A percentile compares a stretch with the other conserved stretches of the same genome.
Conservation (phyloP, 23 tunicate genomes). For the Styela clava region DNA sequence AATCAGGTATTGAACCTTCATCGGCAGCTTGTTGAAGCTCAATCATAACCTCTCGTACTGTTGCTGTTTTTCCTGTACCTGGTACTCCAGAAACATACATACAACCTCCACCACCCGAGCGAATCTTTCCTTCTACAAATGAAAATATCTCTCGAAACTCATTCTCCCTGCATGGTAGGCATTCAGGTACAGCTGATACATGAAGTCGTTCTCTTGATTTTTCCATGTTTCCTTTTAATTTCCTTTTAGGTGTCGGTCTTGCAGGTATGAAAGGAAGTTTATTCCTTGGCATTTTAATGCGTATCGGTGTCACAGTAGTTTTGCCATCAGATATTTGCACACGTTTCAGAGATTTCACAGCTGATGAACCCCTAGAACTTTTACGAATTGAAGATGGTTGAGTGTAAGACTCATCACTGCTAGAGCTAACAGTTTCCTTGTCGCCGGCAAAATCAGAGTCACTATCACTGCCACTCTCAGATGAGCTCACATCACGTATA, state of each 20-base stretch:
- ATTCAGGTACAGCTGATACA: slow-evolving; percentile 89
- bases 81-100: slow-evolving; percentile 91
- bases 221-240: slow-evolving; percentile 37
- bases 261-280: slow-evolving; percentile 45
- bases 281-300: slow-evolving; percentile 13
- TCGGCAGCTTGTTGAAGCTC: slow-evolving; percentile 45
- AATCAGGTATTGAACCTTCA: slow-evolving; percentile 50
- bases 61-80: slow-evolving; percentile 99
- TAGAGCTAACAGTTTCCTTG: neutral
- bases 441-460: neutral
- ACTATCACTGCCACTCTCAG: neutral
- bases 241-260: slow-evolving; percentile 38
- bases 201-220: slow-evolving; percentile 67
- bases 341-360: neutral
- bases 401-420: neutral
- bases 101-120: slow-evolving; percentile 92
- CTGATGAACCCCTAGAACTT: neutral
- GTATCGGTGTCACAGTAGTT: slow-evolving; percentile 29
- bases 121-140: slow-evolving; percentile 82
- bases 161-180: slow-evolving; percentile 90
- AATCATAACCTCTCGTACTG: slow-evolving; percentile 85
- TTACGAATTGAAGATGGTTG: neutral
- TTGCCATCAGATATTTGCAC: neutral
- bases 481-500: neutral
- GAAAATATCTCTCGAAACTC: slow-evolving; percentile 77